These are phyloP conservation scores for Acrocephalus kingi DNA, from an alignment of 2,113 vertebrate genomes.

Conservation along the genomic window DNA sequence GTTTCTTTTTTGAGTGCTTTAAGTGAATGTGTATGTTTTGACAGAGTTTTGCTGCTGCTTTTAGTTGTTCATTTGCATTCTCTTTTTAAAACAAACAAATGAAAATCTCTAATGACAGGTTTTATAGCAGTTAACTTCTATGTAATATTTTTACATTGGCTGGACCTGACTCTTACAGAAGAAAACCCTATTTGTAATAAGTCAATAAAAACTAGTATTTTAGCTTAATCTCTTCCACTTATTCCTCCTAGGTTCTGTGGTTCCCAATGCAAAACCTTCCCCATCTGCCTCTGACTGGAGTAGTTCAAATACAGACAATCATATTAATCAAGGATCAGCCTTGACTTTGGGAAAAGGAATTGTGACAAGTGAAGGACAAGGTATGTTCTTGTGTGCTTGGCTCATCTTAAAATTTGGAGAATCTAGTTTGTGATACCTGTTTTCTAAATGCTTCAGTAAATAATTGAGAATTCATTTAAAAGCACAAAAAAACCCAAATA, in stretches of 20 bases:
- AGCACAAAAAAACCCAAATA: neutral
- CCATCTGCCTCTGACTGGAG: constrained; percentile 76
- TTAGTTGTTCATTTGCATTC: neutral
- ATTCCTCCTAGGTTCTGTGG: constrained; percentile 21
- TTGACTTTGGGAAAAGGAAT: constrained; percentile 65
- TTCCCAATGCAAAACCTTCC: constrained; percentile 60
- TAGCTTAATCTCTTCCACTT: neutral
- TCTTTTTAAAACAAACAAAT: neutral
- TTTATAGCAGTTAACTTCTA: neutral
- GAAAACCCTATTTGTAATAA: neutral
- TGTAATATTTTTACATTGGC: neutral
- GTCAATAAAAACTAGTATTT: neutral
- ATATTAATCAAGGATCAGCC: constrained; percentile 70
- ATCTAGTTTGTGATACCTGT: neutral
- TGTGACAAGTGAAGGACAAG: constrained; percentile 74
- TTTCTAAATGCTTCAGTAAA: neutral
- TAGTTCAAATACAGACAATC: constrained; percentile 71
- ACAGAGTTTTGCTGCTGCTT: neutral
- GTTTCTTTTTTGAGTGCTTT: neutral
- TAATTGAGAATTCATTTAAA: neutral
- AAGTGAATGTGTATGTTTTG: neutral
- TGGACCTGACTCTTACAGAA: neutral
- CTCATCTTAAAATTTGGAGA: neutral
- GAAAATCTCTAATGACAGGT: neutral
- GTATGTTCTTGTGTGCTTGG: constrained; percentile 51